Percentiles rank a stretch among this genome's conserved stretches.
These are phyloP conservation scores for Serilophus lunatus DNA, from an alignment of 2,113 vertebrate species.

Conservation along the genomic window DNA sequence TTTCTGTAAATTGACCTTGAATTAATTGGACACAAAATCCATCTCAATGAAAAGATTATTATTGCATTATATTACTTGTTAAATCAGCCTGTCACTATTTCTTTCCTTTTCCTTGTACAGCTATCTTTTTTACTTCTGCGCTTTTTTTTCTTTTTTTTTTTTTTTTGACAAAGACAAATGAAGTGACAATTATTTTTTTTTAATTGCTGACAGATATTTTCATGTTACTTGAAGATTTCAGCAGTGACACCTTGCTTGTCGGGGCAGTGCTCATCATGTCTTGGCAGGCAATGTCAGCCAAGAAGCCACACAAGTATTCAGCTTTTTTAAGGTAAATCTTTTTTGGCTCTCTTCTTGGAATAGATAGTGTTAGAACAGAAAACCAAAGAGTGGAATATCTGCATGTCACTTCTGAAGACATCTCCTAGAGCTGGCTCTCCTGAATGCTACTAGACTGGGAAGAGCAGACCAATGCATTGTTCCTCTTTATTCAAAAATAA, in stretches of 20 bases:
- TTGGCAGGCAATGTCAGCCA: not conserved
- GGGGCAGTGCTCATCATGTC: not conserved
- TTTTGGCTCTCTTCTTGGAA: not conserved
- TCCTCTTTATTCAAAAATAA: not conserved
- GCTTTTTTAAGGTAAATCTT: not conserved
- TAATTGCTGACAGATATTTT: conserved; percentile 14
- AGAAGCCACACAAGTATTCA: not conserved
- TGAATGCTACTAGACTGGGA: too few species aligned
- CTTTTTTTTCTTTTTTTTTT: too few species aligned
- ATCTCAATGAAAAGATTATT: not conserved
- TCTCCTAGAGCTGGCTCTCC: fast-evolving
- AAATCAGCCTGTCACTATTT: not conserved
- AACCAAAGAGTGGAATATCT: not conserved
- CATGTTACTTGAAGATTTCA: conserved; percentile 4
- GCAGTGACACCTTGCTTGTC: not conserved
- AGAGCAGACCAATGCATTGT: fast-evolving
- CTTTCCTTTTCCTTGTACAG: not conserved
- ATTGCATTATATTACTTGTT: not conserved
- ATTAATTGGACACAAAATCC: not conserved
- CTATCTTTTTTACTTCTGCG: not conserved
- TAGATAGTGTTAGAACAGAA: not conserved
- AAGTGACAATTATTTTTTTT: conserved; percentile 59
- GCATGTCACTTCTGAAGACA: not conserved
- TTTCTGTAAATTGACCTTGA: not conserved
- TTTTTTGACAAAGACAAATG: not conserved